Evolutionary conservation across 2,888 invertebrate genomes (phyloP).

Genomic region (Caenorhabditis macrosperma): DNA sequence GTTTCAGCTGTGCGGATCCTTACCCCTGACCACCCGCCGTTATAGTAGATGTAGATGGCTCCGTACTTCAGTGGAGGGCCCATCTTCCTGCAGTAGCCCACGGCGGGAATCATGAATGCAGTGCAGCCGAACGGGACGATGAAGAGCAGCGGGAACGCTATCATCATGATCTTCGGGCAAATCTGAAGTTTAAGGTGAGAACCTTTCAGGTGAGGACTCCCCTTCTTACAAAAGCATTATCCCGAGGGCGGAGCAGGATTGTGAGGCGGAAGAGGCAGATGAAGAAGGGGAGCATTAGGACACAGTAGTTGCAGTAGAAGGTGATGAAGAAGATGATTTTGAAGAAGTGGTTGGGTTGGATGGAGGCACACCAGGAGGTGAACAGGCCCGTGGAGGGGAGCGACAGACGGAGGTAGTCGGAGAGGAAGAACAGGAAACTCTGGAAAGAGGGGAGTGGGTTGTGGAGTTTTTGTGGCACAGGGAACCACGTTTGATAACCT

Average conservation of each 20-base stretch:
- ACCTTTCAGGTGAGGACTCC: not conserved
- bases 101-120: constrained; percentile 33
- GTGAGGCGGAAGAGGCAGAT: constrained; percentile 33
- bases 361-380: constrained; percentile 41
- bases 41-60: constrained; percentile 39
- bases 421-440: constrained; percentile 35
- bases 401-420: constrained; percentile 29
- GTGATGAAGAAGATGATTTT: constrained; percentile 40
- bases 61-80: constrained; percentile 23
- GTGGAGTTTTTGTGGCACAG: too few species aligned
- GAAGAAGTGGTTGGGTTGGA: constrained; percentile 41
- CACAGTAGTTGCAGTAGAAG: constrained; percentile 42
- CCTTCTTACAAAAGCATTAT: constrained; percentile 4
- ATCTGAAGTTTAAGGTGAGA: constrained; percentile 10
- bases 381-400: constrained; percentile 45
- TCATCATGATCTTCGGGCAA: constrained; percentile 14
- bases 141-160: constrained; percentile 14
- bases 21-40: constrained; percentile 22
- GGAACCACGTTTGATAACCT: too few species aligned
- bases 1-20: too few species aligned
- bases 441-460: not conserved
- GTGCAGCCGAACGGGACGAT: constrained; percentile 37
- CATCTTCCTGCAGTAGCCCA: constrained; percentile 45
- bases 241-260: constrained; percentile 25
- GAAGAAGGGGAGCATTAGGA: constrained; percentile 22